Evolutionary conservation across 2,113 vertebrate genomes (phyloP), one percentile per base, ranked within the genome.

Genomic region (Ancistrus triradiatus): DNA sequence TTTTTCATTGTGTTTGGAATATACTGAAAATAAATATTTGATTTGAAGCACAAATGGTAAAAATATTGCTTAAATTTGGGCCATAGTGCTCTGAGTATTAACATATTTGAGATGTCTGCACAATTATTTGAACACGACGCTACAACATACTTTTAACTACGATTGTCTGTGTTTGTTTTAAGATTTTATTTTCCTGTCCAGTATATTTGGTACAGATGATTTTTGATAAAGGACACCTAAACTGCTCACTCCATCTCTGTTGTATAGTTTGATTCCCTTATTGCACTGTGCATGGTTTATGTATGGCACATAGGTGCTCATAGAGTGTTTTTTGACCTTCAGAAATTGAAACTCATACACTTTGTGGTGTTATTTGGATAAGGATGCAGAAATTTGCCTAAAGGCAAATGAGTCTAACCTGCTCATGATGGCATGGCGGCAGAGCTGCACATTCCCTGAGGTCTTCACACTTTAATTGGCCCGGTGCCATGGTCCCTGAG

Each of bases 401-500:
- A 51, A 51, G 35, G 52, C 22, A 25, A 40, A 63, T 60, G n/a
- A 38, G 38, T 22, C 58, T 61, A 62, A 68, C 49, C 42, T 55
- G 35, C 24, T 40, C 53, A 21, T 48, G 47, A 57, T 58, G 52
- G 52, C 47, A 52, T 51, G 48, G 44, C 47, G 22, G 52, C 70
- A 71, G 56, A 35, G 40, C 58, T 38, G 63, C 24, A 48, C 42
- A 37, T 40, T 35, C 55, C 63, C 66, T 52, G 19, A 40, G 70
- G 72, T 68, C 67, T 79, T 77, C 72, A 73, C 72, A 66, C 74
- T 74, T 66, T 77, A 77, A 77, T 79, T 79, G 70, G 77, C 51
- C 69, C 62, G 72, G 67, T 79, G 77, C 77, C 72, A 71, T 28
- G 8, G 57, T 57, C 63, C 49, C 59, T 50, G 56, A 63, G 72